Evolutionary conservation across 64 coral and sea anemone species (phyloP).

Genomic region (Montipora capricornis): DNA sequence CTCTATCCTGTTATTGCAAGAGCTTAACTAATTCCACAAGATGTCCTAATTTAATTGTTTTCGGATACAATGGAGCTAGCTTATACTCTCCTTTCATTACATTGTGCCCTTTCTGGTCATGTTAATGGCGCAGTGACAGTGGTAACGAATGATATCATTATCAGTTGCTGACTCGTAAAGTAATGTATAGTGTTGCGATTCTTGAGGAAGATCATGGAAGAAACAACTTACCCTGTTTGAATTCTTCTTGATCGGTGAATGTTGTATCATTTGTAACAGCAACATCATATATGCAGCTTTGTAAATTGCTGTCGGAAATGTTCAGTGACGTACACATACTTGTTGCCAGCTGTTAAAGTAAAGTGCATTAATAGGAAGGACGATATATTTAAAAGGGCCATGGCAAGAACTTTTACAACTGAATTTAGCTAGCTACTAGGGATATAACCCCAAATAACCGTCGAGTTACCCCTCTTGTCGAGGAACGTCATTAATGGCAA

Average conservation of each 20-base stretch:
- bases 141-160: neutral
- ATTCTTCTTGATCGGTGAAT: slow-evolving; percentile 45
- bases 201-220: neutral
- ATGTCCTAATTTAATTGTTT: neutral
- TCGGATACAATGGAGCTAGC: neutral
- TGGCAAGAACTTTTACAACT: neutral
- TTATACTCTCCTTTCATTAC: neutral
- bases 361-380: neutral
- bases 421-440: neutral
- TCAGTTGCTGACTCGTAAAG: neutral
- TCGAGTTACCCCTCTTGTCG: neutral
- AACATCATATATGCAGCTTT: slow-evolving; percentile 49
- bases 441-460: neutral
- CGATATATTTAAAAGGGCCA: neutral
- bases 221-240: slow-evolving; percentile 31
- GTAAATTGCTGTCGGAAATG: slow-evolving; percentile 19
- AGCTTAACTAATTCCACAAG: neutral
- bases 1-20: neutral
- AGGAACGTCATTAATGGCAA: neutral
- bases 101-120: neutral
- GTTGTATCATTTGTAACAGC: slow-evolving; percentile 56
- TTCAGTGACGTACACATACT: slow-evolving; percentile 29
- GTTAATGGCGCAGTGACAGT: neutral
- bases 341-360: slow-evolving; percentile 29
- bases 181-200: neutral